Evolutionary conservation across 2,797 vertebrate species (phyloP), one percentile per base, ranked within the genome.

Genomic region (Enteromius afrohamiltoni): DNA sequence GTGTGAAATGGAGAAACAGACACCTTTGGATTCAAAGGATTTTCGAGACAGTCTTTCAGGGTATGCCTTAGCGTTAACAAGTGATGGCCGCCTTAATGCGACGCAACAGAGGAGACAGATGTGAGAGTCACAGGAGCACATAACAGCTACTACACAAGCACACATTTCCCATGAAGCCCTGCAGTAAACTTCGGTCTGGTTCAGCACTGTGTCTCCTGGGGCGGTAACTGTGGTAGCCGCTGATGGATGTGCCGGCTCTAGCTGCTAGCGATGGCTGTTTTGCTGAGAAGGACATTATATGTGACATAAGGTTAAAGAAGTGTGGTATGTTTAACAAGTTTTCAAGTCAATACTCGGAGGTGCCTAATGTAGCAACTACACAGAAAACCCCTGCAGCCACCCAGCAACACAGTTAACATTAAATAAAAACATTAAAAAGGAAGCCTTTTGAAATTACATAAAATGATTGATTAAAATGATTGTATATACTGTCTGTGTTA

Each of bases 1-100:
- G 37, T 65, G 19, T 78, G 82, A 78, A 78, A 70, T 70, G 37
- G 49, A 45, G 74, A 65, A 65, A 75, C 37, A 23, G 62, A 51
- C 77, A 79, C 64, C 14, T 82, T 82, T 6, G 68, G 37, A 75
- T 74, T 82, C 26, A 60, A 53, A 76, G 73, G 81, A 49, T 45
- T 55, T 68, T 83, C 21, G 2, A 74, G 37, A 60, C 40, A 1
- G 45, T 21, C 5, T 0, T 82, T 82, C 53, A 40, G 26, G 21
- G n/a, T 26, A 55, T 80, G n/a, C n/a, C n/a, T 37, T 40, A 29
- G 7, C 23, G 21, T 65, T 78, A 45, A 65, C 10, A 51, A 51
- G 26, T 49, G 60, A 79, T 34, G 77, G 29, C 21, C 1, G 0
- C 21, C 13, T 23, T 37, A 79, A 53, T 69, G 64, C 16, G 6